Base-by-base conservation (phyloP, 2,888 invertebrate genomes). In the Marronus borbonicus region DNA sequence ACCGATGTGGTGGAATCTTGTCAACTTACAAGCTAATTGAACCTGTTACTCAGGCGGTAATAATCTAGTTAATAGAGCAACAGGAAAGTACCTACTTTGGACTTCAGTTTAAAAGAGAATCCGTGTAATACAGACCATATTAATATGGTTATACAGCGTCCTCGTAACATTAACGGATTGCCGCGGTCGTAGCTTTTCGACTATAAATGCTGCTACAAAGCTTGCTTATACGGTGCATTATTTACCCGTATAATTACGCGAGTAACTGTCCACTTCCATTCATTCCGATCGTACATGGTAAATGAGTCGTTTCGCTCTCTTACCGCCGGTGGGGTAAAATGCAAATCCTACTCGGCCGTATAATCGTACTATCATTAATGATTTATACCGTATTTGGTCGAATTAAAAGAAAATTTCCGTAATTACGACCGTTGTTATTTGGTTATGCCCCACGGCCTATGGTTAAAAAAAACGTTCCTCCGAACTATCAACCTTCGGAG, bases 381-480 rank as follows among this genome's bases (percentile, higher is more conserved):
- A 76, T 76, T 76, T 76, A 76, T 65, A 66, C 66, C 52, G 76
- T 76, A 65, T 65, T 66, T 66, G 49, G 66, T 24, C 49, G 66
- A 66, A 44, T 66, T 44, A 66, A 66, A 66, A 44, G 44, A 66
- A 66, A 66, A 66, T 49, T 24, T 24, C 44, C 44, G 66, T 66
- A 66, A 66, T 66, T 66, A 66, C 31, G 17, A 3, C 44, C 44
- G 66, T 44, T 49, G 44, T 66, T 66, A 66, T 49, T 49, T 66
- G 20, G 66, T 49, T 49, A 31, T 66, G 49, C 66, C 44, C 66
- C 44, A 12, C 20, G 49, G 44, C 14, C 44, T 5, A 36, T 3
- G 31, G 36, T n/a, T 24, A 58, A 58, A 17, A 44, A 58, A 17
- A 44, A 55, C 55, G 55, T 8, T 36, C 31, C 31, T 36, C 24